Conservation (phyloP, 2,888 invertebrate species). For the Lycaena phlaeas region DNA sequence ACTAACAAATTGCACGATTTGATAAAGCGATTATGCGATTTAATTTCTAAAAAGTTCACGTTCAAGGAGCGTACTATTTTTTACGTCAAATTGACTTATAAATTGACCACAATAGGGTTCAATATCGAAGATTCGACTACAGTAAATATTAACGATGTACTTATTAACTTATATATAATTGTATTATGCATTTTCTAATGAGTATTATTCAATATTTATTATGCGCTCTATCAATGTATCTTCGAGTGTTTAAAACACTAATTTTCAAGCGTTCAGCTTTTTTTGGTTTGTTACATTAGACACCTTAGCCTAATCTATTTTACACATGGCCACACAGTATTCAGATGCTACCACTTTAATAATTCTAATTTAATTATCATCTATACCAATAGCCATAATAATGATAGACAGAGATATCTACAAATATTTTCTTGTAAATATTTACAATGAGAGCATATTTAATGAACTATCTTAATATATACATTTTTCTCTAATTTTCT, state of each 20-base stretch:
- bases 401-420: conserved; percentile 36
- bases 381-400: conserved; percentile 24
- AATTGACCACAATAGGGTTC: conserved; percentile 36
- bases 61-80: conserved; percentile 31
- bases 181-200: conserved; percentile 30
- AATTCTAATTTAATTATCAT: conserved; percentile 30
- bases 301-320: conserved; percentile 45
- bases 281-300: conserved; percentile 67
- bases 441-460: conserved; percentile 27
- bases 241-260: conserved; percentile 69
- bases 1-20: conserved; percentile 69
- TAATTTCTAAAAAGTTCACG: conserved; percentile 27
- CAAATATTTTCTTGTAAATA: conserved; percentile 31
- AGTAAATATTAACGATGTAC: conserved; percentile 13
- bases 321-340: conserved; percentile 62
- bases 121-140: conserved; percentile 16
- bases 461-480: conserved; percentile 34
- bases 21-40: conserved; percentile 62
- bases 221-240: conserved; percentile 53
- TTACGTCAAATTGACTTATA: conserved; percentile 35
- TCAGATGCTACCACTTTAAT: conserved; percentile 27
- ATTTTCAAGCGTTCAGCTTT: conserved; percentile 71
- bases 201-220: conserved; percentile 62
- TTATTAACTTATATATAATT: conserved; percentile 17
- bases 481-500: conserved; percentile 42